phyloP scores from a whole-genome alignment of 2,113 vertebrate species.

The Pygoscelis adeliae region DNA sequence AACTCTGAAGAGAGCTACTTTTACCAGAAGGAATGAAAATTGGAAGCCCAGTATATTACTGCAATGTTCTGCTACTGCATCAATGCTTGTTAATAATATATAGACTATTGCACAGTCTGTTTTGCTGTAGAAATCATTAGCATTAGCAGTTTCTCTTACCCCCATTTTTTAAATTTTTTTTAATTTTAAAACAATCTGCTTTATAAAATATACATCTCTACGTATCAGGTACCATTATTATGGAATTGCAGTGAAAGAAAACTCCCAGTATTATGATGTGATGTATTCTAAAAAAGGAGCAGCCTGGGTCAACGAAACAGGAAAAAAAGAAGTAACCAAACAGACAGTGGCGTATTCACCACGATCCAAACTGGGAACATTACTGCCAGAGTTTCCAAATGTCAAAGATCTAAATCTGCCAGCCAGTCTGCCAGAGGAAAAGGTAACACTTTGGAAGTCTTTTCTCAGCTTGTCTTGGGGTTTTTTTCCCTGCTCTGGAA shows the following conservation, averaged over 20 bases:
- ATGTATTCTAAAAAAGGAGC: constrained; percentile 99
- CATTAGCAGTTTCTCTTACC: neutral
- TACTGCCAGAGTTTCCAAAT: constrained; percentile 99
- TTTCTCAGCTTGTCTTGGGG: constrained; percentile 4
- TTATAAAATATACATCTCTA: constrained; percentile 12
- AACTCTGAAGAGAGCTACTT: constrained; percentile 55
- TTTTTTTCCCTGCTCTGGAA: neutral
- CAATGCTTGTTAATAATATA: neutral
- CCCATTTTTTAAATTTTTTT: neutral
- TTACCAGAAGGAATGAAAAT: constrained; percentile 34
- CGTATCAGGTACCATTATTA: constrained; percentile 96
- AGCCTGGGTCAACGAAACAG: constrained; percentile 97
- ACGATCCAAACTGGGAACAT: constrained; percentile 97
- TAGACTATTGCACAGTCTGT: neutral
- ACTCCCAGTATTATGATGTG: constrained; percentile 97
- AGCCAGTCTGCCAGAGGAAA: constrained; percentile 95
- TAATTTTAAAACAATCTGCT: neutral
- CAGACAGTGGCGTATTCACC: constrained; percentile 99
- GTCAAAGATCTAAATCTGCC: constrained; percentile 99
- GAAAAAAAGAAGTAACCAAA: constrained; percentile 99
- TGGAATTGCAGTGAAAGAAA: constrained; percentile 97
- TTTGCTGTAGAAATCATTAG: neutral
- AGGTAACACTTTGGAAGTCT: constrained; percentile 86
- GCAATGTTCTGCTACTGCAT: neutral
- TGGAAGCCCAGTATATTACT: neutral